Base-by-base conservation (phyloP, 2,888 invertebrate species). In the Aphodius granarius region DNA sequence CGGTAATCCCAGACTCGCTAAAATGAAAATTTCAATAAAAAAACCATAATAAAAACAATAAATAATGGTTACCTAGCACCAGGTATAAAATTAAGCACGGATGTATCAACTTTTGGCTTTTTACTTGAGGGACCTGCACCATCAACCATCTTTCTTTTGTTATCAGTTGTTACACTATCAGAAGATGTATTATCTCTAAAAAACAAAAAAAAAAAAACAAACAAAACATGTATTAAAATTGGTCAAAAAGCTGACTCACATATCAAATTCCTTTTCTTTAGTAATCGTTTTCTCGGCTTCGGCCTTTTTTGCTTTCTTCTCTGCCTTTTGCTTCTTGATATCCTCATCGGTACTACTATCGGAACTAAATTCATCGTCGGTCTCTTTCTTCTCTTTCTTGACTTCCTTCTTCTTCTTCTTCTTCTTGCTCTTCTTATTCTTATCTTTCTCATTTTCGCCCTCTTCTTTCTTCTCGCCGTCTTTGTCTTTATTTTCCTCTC, bases 1-100 rank as follows among this genome's bases (percentile, higher is more conserved):
- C 98, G 0, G 96, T 96, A 63, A 97, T 96, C 72, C 96, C 96
- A 84, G 94, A 95, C 82, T 95, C 95, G 84, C 94, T 95, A 85
- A 64, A 89, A 88, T 15, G 68, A 74, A 23, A 71, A 15, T n/a
- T 71, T 20, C 5, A n/a, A 20, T 64, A 71, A 4, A 20, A 5
- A 75, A 64, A 66, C 20, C 18, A 19, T 43, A 19, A 64, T n/a
- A 22, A 66, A 15, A 75, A 16, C 64, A 22, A 23, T 65, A 13
- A 65, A 72, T 74, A 43, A 17, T 63, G 76, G 76, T 75, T 84
- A 89, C 89, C 85, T 88, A 23, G 88, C 87, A 78, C 89, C 89
- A 19, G 89, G 86, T 77, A 88, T 89, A 84, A 82, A 89, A 85
- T 83, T 89, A 74, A 84, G 86, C 77, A 81, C 85, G 81, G 80